Evolutionary conservation across 2,797 vertebrate genomes (phyloP).

Genomic region (Cephalopachus bancanus): DNA sequence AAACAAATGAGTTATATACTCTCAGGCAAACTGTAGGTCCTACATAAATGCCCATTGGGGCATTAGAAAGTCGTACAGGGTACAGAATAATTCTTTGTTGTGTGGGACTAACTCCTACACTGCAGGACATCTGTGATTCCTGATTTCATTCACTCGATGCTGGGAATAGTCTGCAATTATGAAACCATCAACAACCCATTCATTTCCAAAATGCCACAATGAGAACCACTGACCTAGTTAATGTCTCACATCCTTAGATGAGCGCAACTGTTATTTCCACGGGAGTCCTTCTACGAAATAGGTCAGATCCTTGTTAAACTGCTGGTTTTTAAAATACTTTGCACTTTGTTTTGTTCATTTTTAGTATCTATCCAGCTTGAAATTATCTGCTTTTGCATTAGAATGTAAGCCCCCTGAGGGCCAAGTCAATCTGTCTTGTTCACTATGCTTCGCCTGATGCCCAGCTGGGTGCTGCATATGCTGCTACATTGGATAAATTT

Average conservation of each 20-base stretch:
- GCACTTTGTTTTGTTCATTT: constrained; percentile 9
- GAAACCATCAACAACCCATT: background rate
- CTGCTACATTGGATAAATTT: background rate
- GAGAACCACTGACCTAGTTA: constrained; percentile 34
- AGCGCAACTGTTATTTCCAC: background rate
- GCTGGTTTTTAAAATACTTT: background rate
- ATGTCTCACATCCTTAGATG: background rate
- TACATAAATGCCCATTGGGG: constrained; percentile 63
- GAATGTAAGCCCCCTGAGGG: constrained; percentile 1
- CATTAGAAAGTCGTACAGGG: constrained; percentile 63
- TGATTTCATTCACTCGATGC: background rate
- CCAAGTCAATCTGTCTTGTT: background rate
- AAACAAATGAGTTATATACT: background rate
- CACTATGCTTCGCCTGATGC: background rate
- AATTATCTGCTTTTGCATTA: background rate
- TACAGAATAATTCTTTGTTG: constrained; percentile 26
- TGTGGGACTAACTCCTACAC: constrained; percentile 9
- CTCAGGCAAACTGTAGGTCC: constrained; percentile 57
- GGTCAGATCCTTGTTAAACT: background rate
- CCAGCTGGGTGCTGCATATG: background rate
- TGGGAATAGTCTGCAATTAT: background rate
- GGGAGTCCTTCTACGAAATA: background rate
- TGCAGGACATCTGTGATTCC: background rate
- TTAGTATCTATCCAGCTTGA: background rate
- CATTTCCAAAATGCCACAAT: background rate